Base-by-base conservation (phyloP, 2,888 invertebrate species). In the Polylopha cassiicola region DNA sequence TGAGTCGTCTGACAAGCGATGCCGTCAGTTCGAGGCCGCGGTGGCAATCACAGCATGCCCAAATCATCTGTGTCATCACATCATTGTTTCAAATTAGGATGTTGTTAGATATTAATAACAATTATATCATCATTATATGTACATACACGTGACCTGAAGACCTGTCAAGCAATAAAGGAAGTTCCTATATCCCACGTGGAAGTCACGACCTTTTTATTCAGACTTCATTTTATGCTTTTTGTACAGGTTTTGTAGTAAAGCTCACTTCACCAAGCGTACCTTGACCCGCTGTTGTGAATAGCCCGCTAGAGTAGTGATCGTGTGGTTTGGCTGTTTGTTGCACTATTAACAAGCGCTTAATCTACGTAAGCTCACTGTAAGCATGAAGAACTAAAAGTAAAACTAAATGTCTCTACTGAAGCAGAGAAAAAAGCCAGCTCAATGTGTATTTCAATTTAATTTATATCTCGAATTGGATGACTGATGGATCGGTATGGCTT, bases 391-490 rank as follows among this genome's bases (percentile, higher is more conserved):
- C 58, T 65, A 67, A 63, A 60, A 61, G n/a, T 55, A 58, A 62
- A 64, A 66, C 63, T 67, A 67, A 61, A 54, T 50, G 52, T 61
- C 50, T 65, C 74, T 77, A 79, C 65, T 45, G 37, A 79, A 77
- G 79, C 78, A 60, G 60, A 57, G 62, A 73, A 69, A 43, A 67
- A 80, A 75, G 73, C 73, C 65, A 73, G 72, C 71, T 70, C 62
- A 53, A 63, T 58, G 51, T 50, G 47, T 54, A 49, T 55, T 47
- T 49, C 41, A 44, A 45, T 44, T 37, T 41, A 44, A 45, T 44
- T 56, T 56, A 53, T 50, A 47, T 50, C 51, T 51, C 52, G 51
- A 47, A 44, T 47, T 34, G 29, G 48, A 46, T 48, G 45, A 47
- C 50, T 49, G 17, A 23, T 18, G n/a, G 9, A 20, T 37, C 2